Conservation (phyloP, 2,888 invertebrate species). For the Eupithecia insigniata region DNA sequence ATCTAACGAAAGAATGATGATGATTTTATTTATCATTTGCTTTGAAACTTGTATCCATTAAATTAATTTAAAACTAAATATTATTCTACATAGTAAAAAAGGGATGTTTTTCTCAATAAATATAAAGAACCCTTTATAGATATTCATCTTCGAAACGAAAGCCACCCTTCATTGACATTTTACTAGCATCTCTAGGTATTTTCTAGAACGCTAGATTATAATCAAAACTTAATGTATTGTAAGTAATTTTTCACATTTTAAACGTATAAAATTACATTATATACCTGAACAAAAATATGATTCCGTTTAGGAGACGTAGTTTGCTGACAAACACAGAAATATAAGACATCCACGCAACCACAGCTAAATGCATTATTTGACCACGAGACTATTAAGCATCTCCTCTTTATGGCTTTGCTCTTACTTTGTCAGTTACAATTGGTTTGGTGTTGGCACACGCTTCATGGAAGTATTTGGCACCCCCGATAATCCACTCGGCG, state of each 20-base stretch:
- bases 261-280: too few relatives aligned
- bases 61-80: too few relatives aligned
- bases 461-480: slow-evolving; percentile 13
- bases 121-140: too few relatives aligned
- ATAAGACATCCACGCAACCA: background rate
- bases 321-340: background rate
- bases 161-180: background rate
- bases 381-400: background rate
- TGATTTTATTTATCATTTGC: background rate
- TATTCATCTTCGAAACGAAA: background rate
- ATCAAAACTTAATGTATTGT: background rate
- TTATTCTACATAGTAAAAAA: too few relatives aligned
- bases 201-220: background rate
- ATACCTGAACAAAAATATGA: background rate
- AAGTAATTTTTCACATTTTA: background rate
- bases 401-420: background rate
- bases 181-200: background rate
- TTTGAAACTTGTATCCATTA: too few relatives aligned
- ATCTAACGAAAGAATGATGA: background rate
- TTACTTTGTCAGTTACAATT: background rate
- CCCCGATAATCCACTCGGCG: slow-evolving; percentile 33
- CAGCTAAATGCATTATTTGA: background rate
- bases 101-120: too few relatives aligned
- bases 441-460: slow-evolving; percentile 13
- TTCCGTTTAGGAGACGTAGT: background rate